Evolutionary conservation across 2,888 invertebrate species (phyloP), one percentile per base, ranked within the genome.

Genomic region (Rhimphoctona megacephalus): DNA sequence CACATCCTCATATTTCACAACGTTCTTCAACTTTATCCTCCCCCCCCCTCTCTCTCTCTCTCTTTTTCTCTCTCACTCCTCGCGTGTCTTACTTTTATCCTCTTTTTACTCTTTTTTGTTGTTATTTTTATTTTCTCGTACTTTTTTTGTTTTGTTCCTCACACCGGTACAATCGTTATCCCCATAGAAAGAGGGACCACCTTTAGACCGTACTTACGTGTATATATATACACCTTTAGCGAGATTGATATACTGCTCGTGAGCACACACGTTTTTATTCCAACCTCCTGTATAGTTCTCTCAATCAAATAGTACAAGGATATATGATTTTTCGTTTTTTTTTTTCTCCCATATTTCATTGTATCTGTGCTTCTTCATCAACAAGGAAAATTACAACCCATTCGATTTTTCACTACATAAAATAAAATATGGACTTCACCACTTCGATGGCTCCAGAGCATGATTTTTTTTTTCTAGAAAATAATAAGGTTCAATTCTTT

Each of bases 241-340:
- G 25, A 81, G 73, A 81, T 78, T 73, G 78, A 85, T 85, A 74
- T 78, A 78, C 33, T 36, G n/a, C 25, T 17, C 67, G 64, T 19
- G 73, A 78, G 72, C 78, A 43, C 77, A 57, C 67, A 67, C 73
- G 49, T 49, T 36, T 61, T 33, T 64, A 61, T 17, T 33, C n/a
- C 19, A n/a, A 7, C 70, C 39, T 19, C 77, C 33, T 46, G 33
- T 61, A 22, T 25, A 17, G 66, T 67, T 30, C n/a, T 14, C 79
- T 19, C 81, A 70, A 81, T 85, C 81, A 85, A 85, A 78, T 67
- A 85, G 78, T 69, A 30, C 74, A 69, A 61, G 66, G 54, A 77
- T 46, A 46, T 11, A 43, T 43, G 43, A 43, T 69, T 81, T 66
- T 36, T n/a, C 14, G 22, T 33, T 33, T 64, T 19, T 46, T 61